phyloP scores from a whole-genome alignment of 1,140 invertebrate species.

The Heliothis virescens region DNA sequence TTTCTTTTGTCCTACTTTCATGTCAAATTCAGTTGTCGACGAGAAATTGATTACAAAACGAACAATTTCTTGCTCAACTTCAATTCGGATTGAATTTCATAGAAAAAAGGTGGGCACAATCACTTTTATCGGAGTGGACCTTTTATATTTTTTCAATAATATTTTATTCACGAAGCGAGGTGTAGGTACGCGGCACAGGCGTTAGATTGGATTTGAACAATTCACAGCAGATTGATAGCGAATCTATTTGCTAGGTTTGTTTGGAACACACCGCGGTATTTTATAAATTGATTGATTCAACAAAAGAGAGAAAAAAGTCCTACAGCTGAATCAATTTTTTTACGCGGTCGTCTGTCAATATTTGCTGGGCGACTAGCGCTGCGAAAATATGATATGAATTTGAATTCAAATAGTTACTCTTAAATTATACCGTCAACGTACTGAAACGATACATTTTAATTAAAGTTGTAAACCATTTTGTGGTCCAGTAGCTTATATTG shows the following conservation, averaged over 20 bases:
- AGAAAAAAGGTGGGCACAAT: constrained; percentile 22
- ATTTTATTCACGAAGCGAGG: constrained; percentile 26
- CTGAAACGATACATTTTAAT: background rate
- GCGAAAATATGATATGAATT: constrained; percentile 28
- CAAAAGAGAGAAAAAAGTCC: constrained; percentile 56
- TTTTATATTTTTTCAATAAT: constrained; percentile 33
- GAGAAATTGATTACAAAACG: background rate
- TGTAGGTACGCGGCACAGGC: constrained; percentile 27
- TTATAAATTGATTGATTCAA: constrained; percentile 60
- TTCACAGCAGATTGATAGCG: constrained; percentile 52
- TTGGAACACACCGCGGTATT: constrained; percentile 59
- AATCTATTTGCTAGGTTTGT: constrained; percentile 49
- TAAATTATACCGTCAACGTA: background rate
- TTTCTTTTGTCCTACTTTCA: background rate
- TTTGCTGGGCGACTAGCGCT: constrained; percentile 12
- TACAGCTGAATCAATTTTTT: constrained; percentile 43
- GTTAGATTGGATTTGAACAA: constrained; percentile 56
- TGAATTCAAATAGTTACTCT: background rate
- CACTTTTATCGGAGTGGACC: constrained; percentile 17
- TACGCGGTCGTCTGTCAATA: constrained; percentile 38
- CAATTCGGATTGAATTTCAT: constrained; percentile 1
- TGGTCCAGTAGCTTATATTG: background rate
- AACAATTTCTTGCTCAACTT: background rate
- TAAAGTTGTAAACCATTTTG: background rate
- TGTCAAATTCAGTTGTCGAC: background rate